These are phyloP conservation scores for Drosophila hamatofila DNA, from an alignment of 2,888 invertebrate genomes.

Conservation along the genomic window DNA sequence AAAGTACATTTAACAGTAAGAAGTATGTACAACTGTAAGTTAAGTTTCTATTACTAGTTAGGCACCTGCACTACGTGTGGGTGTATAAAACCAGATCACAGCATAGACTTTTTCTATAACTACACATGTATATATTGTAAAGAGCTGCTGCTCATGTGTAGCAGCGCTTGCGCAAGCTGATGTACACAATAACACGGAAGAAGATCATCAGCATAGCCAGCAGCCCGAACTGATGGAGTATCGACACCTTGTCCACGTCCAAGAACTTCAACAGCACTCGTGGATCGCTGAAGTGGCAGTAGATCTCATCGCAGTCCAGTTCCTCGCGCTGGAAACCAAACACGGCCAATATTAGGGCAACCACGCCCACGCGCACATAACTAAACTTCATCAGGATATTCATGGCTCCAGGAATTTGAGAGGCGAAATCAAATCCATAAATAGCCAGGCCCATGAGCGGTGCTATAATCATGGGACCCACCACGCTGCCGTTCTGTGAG, in stretches of 20 bases:
- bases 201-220: constrained; percentile 87
- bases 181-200: constrained; percentile 87
- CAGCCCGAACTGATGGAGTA: constrained; percentile 87
- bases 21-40: constrained; percentile 28
- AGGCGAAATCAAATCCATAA: constrained; percentile 90
- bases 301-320: constrained; percentile 87
- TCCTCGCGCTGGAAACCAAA: constrained; percentile 88
- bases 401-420: constrained; percentile 87
- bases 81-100: constrained; percentile 65
- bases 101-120: constrained; percentile 62
- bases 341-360: constrained; percentile 88
- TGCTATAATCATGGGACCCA: constrained; percentile 88
- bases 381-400: constrained; percentile 88
- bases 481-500: constrained; percentile 89
- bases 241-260: constrained; percentile 87
- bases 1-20: constrained; percentile 26
- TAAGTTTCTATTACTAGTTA: constrained; percentile 20
- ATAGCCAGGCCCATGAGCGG: constrained; percentile 89
- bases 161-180: constrained; percentile 87
- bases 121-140: constrained; percentile 48
- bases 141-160: constrained; percentile 65
- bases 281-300: constrained; percentile 89
- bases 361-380: constrained; percentile 89
- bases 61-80: constrained; percentile 21
- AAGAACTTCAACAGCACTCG: constrained; percentile 88